These are phyloP conservation scores for Psophia crepitans DNA, from an alignment of 2,113 vertebrate genomes.

Conservation along the genomic window DNA sequence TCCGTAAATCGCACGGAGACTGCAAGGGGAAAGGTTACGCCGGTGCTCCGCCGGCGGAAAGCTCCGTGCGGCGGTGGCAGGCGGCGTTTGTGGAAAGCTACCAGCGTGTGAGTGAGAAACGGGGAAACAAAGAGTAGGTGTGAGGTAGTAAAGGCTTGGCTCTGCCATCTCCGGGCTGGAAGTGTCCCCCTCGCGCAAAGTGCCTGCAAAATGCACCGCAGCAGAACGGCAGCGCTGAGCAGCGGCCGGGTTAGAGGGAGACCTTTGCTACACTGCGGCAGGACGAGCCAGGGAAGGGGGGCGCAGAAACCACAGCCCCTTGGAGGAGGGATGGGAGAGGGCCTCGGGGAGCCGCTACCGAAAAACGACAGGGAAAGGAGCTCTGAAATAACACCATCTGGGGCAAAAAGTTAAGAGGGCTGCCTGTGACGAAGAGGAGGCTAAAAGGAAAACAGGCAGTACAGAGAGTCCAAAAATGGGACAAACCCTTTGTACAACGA, in stretches of 20 bases:
- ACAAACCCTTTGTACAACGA: too few species aligned
- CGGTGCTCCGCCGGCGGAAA: neutral
- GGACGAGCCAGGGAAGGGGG: rapidly evolving
- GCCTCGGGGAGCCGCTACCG: neutral
- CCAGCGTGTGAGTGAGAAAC: neutral
- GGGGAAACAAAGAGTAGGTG: neutral
- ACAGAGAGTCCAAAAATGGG: neutral
- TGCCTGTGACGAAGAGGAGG: neutral
- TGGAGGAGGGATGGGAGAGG: neutral
- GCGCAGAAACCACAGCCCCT: neutral
- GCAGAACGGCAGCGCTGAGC: neutral
- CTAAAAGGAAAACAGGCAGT: neutral
- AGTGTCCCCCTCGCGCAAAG: neutral
- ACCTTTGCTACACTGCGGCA: rapidly evolving
- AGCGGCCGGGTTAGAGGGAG: neutral
- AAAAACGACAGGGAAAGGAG: neutral
- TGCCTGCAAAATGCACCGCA: neutral
- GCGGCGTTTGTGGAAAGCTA: rapidly evolving
- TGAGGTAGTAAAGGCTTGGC: neutral
- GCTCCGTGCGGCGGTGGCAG: neutral
- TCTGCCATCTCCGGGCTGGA: neutral
- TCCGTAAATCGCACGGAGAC: rapidly evolving
- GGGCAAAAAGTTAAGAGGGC: neutral
- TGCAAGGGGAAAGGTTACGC: neutral
- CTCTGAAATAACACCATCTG: rapidly evolving